Percentiles rank a stretch among this genome's conserved stretches.
Evolutionary conservation across 2,113 vertebrate species (phyloP).

Genomic region (Pangasianodon gigas): DNA sequence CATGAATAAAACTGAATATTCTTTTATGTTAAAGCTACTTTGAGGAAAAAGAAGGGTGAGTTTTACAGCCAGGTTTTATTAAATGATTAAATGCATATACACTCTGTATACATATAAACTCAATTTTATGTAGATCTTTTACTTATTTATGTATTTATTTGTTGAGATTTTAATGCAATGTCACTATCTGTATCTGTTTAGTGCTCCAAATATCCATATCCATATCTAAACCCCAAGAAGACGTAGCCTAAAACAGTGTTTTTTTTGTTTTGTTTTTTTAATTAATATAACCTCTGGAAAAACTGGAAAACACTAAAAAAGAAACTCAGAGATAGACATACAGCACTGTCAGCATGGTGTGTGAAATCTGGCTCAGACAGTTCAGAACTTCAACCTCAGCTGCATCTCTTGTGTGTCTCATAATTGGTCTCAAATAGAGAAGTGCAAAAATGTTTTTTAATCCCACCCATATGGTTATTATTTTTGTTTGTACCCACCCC

Average conservation of each 20-base stretch:
- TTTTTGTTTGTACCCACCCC: neutral
- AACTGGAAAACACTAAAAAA: neutral
- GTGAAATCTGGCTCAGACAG: neutral
- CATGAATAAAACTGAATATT: slow-evolving; percentile 60
- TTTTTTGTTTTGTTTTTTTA: neutral
- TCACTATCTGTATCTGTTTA: neutral
- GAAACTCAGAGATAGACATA: neutral
- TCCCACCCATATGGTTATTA: neutral
- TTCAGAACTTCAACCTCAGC: neutral
- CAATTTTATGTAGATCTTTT: neutral
- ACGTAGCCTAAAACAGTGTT: neutral
- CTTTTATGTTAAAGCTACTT: slow-evolving; percentile 87
- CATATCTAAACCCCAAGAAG: neutral
- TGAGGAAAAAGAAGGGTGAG: slow-evolving; percentile 91
- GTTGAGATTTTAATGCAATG: neutral
- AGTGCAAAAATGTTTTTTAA: neutral
- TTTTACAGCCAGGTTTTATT: slow-evolving; percentile 41
- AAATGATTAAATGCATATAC: slow-evolving; percentile 12
- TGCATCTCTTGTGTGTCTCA: neutral
- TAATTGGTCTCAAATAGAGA: neutral
- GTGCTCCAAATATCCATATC: neutral
- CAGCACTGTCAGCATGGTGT: neutral
- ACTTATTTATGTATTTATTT: neutral
- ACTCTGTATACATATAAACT: neutral
- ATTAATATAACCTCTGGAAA: neutral